Conservation (phyloP, 1,140 invertebrate species). For the Amyelois transitella region DNA sequence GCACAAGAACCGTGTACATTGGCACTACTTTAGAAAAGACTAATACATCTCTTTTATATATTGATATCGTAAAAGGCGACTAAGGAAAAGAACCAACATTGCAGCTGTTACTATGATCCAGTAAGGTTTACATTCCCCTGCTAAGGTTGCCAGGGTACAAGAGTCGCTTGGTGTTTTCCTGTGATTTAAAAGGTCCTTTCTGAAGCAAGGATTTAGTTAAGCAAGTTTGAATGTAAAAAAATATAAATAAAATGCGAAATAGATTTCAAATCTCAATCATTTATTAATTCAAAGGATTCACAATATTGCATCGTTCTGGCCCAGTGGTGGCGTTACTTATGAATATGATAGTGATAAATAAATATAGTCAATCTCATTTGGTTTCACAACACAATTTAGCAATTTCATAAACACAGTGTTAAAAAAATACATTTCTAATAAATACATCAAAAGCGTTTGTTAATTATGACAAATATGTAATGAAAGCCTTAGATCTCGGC, state of each 20-base stretch:
- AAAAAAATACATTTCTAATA: neutral
- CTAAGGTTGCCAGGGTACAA: neutral
- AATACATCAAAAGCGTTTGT: neutral
- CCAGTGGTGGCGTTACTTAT: neutral
- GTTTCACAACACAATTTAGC: neutral
- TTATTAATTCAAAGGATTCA: slow-evolving; percentile 28
- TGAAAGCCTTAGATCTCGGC: too few species aligned
- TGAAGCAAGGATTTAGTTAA: too few species aligned
- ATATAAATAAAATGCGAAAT: neutral
- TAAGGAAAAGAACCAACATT: too few species aligned
- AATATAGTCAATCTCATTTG: neutral
- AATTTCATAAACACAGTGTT: neutral
- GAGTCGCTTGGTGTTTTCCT: too few species aligned
- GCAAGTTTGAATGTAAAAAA: too few species aligned
- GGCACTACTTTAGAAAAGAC: too few species aligned
- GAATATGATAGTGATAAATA: neutral
- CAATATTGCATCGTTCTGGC: slow-evolving; percentile 27
- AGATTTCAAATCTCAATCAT: slow-evolving; percentile 15
- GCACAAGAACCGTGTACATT: too few species aligned
- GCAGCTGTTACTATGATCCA: too few species aligned
- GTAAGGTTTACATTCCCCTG: neutral
- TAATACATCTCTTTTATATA: too few species aligned
- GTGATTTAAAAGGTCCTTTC: too few species aligned
- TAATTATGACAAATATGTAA: too few species aligned
- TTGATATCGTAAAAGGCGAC: too few species aligned